These are phyloP conservation scores for Hystrix cristata DNA, from an alignment of 2,113 vertebrate species.

Conservation along the genomic window DNA sequence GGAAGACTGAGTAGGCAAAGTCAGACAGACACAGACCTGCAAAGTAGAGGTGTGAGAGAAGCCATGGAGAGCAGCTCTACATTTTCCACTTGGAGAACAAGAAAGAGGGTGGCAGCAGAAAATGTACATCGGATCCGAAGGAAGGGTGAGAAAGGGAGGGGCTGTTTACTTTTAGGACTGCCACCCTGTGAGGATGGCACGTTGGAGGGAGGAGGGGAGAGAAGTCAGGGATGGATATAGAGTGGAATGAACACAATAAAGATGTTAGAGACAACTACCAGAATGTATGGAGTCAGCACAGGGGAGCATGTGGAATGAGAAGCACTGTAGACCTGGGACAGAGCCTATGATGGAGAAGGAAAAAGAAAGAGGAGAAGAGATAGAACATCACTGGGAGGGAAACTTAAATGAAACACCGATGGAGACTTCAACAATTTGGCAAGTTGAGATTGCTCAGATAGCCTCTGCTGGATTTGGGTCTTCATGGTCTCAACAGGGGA, in stretches of 20 bases:
- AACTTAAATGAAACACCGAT: not conserved
- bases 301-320: not conserved
- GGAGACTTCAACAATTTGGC: conserved; percentile 1
- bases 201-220: not conserved
- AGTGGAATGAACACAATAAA: not conserved
- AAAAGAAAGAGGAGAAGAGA: not conserved
- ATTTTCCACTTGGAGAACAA: not conserved
- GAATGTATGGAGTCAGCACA: not conserved
- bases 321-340: not conserved
- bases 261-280: not conserved
- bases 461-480: not conserved
- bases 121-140: not conserved
- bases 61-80: not conserved
- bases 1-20: not conserved
- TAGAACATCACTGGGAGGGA: not conserved
- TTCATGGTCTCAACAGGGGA: not conserved
- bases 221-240: not conserved
- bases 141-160: not conserved
- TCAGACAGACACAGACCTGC: not conserved
- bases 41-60: not conserved
- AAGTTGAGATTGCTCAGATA: not conserved
- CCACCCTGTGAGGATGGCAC: not conserved
- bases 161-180: not conserved
- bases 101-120: not conserved
- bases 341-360: not conserved